Conservation (phyloP, 2,888 invertebrate species). For the Morinoia aosen region DNA sequence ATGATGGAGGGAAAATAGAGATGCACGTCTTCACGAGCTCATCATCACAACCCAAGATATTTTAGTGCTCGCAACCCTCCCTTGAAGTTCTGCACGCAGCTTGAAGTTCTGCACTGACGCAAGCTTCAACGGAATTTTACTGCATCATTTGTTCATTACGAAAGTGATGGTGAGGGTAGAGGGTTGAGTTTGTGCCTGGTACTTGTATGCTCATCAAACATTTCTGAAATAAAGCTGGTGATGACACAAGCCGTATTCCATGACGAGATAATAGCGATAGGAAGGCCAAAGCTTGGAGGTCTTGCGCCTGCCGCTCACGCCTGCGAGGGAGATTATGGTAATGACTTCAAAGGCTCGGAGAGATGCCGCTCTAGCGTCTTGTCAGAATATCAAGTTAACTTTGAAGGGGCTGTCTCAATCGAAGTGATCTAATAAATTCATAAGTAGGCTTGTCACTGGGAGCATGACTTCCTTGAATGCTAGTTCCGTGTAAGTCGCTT, state of each 20-base stretch:
- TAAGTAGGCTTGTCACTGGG: background rate
- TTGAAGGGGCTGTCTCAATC: background rate
- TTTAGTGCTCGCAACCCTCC: background rate
- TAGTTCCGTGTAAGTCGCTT: background rate
- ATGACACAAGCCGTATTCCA: background rate
- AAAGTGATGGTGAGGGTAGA: background rate
- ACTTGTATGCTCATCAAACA: background rate
- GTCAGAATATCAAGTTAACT: constrained; percentile 3
- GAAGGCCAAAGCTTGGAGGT: background rate
- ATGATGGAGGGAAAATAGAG: background rate
- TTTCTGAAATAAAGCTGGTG: background rate
- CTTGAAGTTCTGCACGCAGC: background rate
- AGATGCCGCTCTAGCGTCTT: background rate
- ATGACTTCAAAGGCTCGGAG: background rate
- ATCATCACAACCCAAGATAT: background rate
- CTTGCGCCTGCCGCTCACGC: background rate
- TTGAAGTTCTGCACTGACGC: background rate
- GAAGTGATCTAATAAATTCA: background rate
- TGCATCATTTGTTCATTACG: background rate
- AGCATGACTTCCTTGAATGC: background rate
- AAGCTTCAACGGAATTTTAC: background rate
- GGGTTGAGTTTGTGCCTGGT: background rate
- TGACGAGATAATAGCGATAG: background rate
- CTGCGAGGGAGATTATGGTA: background rate
- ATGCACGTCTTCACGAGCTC: background rate